phyloP scores from a whole-genome alignment of 2,113 vertebrate species.

The Capra hircus region DNA sequence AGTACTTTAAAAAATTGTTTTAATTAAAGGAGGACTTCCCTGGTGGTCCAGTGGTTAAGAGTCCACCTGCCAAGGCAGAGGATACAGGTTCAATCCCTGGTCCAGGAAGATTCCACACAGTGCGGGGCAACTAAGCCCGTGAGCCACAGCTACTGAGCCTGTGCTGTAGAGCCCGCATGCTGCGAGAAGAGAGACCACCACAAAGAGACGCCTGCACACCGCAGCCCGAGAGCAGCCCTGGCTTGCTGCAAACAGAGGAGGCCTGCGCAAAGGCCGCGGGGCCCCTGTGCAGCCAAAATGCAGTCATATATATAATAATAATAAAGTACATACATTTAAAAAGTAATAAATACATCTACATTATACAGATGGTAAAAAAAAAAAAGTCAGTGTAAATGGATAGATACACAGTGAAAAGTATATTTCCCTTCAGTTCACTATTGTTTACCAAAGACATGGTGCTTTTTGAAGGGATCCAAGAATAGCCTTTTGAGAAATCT shows the following conservation, averaged over 20 bases:
- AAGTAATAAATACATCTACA: background rate
- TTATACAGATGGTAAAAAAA: background rate
- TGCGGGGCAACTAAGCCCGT: rapidly evolving
- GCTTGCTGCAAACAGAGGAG: background rate
- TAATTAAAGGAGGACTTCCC: background rate
- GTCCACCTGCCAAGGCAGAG: background rate
- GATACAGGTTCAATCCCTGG: background rate
- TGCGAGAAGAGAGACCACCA: background rate
- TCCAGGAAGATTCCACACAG: background rate
- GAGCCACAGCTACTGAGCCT: background rate
- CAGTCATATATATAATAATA: background rate
- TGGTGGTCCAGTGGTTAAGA: background rate
- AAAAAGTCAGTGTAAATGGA: background rate
- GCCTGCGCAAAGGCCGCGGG: rapidly evolving
- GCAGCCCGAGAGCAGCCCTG: background rate
- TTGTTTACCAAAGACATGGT: background rate
- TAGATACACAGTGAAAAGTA: background rate
- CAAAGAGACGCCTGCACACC: rapidly evolving
- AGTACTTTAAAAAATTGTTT: background rate
- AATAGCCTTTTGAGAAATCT: background rate
- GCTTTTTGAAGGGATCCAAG: background rate
- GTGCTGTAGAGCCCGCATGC: background rate
- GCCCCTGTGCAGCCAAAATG: background rate
- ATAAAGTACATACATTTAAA: background rate
- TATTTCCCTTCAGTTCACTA: background rate